Evolutionary conservation across 2,888 invertebrate genomes (phyloP).

Genomic region (Frankliniella intonsa): DNA sequence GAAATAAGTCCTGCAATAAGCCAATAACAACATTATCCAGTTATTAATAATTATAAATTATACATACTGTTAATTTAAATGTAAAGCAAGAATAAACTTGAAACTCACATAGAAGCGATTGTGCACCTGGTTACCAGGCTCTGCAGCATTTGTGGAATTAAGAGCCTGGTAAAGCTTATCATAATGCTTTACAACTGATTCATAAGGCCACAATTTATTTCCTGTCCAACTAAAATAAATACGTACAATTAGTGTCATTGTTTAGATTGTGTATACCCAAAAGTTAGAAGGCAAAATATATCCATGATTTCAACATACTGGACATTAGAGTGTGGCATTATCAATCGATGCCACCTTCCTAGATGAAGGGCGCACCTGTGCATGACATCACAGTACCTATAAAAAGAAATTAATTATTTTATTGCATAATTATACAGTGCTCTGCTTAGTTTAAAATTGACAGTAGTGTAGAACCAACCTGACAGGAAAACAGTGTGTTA

Average conservation of each 20-base stretch:
- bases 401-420: slow-evolving; percentile 31
- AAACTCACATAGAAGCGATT: slow-evolving; percentile 77
- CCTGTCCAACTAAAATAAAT: slow-evolving; percentile 51
- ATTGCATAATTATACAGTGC: not conserved
- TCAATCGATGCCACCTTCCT: slow-evolving; percentile 67
- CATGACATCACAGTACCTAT: slow-evolving; percentile 75
- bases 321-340: slow-evolving; percentile 53
- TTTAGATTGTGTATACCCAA: not conserved
- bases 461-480: slow-evolving; percentile 44
- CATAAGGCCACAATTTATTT: slow-evolving; percentile 66
- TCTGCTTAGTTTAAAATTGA: too few relatives aligned
- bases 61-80: not conserved
- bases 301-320: slow-evolving; percentile 36
- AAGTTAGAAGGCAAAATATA: slow-evolving; percentile 28
- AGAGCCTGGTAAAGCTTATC: slow-evolving; percentile 70
- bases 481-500: slow-evolving; percentile 55
- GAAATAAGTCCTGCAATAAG: slow-evolving; percentile 72
- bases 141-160: slow-evolving; percentile 77
- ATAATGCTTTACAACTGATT: slow-evolving; percentile 67
- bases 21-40: slow-evolving; percentile 33
- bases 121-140: slow-evolving; percentile 78
- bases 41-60: not conserved
- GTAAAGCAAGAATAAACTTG: slow-evolving; percentile 21
- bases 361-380: slow-evolving; percentile 87
- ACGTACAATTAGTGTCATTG: not conserved